Conservation (phyloP, 2,888 invertebrate species). For the Eupithecia centaureata region DNA sequence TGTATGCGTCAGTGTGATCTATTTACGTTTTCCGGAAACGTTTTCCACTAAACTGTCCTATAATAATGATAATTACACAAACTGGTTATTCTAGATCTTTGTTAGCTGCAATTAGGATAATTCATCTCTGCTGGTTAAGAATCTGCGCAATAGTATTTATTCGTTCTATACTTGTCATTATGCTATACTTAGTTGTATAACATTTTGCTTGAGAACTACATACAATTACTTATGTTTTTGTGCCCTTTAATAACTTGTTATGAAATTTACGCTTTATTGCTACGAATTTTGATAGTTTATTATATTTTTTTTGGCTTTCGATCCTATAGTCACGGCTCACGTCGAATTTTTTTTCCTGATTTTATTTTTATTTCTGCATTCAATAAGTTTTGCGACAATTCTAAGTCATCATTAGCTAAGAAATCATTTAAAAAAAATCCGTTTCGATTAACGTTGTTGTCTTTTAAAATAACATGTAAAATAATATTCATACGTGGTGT, state of each 20-base stretch:
- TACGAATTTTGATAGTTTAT: too few species aligned
- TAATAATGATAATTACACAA: not conserved
- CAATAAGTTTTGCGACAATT: too few species aligned
- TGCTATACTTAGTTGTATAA: not conserved
- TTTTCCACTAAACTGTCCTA: not conserved
- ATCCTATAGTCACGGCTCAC: too few species aligned
- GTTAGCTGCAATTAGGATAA: conserved; percentile 1
- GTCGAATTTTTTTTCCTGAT: too few species aligned
- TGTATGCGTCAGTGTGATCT: not conserved
- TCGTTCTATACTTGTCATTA: not conserved
- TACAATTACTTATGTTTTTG: not conserved
- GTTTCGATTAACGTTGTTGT: too few species aligned
- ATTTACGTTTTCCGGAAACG: conserved; percentile 4
- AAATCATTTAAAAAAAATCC: too few species aligned
- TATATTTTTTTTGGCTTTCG: too few species aligned
- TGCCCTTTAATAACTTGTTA: not conserved
- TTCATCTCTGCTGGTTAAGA: not conserved
- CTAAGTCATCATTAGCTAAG: too few species aligned
- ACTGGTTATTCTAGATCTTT: not conserved
- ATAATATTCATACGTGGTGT: too few species aligned
- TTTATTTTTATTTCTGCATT: too few species aligned
- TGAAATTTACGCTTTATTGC: too few species aligned
- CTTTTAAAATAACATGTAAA: too few species aligned
- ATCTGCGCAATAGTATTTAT: not conserved
- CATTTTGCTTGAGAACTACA: not conserved